These are phyloP conservation scores for Pantala flavescens DNA, from an alignment of 1,140 invertebrate species.

Conservation along the genomic window DNA sequence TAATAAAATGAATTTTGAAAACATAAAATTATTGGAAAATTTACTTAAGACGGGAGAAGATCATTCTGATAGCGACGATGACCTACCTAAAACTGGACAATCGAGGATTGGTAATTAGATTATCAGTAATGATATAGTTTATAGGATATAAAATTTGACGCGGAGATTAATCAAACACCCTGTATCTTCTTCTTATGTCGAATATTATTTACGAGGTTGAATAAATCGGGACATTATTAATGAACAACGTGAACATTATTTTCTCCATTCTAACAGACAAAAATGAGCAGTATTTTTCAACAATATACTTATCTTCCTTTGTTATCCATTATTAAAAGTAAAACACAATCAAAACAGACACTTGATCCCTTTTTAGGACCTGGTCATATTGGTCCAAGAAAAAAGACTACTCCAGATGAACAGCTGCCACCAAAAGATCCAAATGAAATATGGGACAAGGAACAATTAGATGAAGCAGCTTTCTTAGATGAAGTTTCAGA, in stretches of 20 bases:
- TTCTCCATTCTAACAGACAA: too few relatives aligned
- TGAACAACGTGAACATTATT: too few relatives aligned
- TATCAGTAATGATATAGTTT: not conserved
- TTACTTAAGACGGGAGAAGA: not conserved
- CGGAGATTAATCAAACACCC: too few relatives aligned
- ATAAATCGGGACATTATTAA: not conserved
- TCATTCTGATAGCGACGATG: not conserved
- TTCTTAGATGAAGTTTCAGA: constrained; percentile 42
- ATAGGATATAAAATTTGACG: not conserved
- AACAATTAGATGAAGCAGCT: constrained; percentile 36
- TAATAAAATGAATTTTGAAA: not conserved
- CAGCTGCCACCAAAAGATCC: constrained; percentile 22
- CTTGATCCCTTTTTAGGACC: constrained; percentile 25
- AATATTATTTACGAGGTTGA: too few relatives aligned
- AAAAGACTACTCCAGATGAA: constrained; percentile 19
- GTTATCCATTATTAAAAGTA: too few relatives aligned
- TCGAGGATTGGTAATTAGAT: not conserved
- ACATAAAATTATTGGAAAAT: not conserved
- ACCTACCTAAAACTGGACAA: not conserved
- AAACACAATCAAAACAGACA: too few relatives aligned
- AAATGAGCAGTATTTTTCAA: too few relatives aligned
- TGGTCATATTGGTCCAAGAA: constrained; percentile 29
- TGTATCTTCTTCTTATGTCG: too few relatives aligned
- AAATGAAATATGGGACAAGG: constrained; percentile 46
- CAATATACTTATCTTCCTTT: too few relatives aligned